These are phyloP conservation scores for Drusus annulatus DNA, from an alignment of 1,140 invertebrate genomes.

Conservation along the genomic window DNA sequence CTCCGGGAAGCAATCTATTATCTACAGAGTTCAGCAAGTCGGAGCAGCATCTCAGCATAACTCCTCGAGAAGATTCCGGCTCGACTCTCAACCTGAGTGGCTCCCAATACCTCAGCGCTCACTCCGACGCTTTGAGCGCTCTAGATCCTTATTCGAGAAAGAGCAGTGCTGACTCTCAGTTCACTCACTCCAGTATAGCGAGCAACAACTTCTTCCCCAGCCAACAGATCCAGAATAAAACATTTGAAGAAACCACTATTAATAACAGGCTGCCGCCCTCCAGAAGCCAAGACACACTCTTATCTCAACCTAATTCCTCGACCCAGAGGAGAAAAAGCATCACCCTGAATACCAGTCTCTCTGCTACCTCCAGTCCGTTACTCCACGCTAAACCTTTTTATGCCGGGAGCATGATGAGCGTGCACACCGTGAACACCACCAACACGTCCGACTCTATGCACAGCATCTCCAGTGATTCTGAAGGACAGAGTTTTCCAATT, in stretches of 20 bases:
- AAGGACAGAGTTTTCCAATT: constrained; percentile 71
- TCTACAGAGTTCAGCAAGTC: constrained; percentile 86
- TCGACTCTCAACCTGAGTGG: constrained; percentile 69
- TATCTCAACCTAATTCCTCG: constrained; percentile 71
- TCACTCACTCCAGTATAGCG: constrained; percentile 67
- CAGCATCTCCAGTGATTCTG: constrained; percentile 76
- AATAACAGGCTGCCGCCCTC: constrained; percentile 77
- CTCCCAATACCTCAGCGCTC: constrained; percentile 70
- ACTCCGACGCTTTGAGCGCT: constrained; percentile 60
- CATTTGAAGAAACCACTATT: constrained; percentile 46
- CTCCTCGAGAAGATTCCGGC: constrained; percentile 68
- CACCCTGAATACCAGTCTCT: constrained; percentile 71
- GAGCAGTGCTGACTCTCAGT: constrained; percentile 75
- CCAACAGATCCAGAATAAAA: constrained; percentile 62
- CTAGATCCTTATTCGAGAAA: constrained; percentile 73
- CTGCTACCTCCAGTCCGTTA: constrained; percentile 78
- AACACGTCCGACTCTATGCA: constrained; percentile 73
- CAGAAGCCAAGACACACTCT: constrained; percentile 83
- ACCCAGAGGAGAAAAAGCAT: constrained; percentile 71
- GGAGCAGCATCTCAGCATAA: constrained; percentile 81
- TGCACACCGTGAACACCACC: constrained; percentile 71
- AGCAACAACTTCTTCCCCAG: constrained; percentile 70
- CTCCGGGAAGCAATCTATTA: constrained; percentile 69
- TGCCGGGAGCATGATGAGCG: constrained; percentile 74
- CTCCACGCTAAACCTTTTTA: constrained; percentile 76